Base-by-base conservation (phyloP, 2,797 vertebrate genomes). In the Lates japonicus region DNA sequence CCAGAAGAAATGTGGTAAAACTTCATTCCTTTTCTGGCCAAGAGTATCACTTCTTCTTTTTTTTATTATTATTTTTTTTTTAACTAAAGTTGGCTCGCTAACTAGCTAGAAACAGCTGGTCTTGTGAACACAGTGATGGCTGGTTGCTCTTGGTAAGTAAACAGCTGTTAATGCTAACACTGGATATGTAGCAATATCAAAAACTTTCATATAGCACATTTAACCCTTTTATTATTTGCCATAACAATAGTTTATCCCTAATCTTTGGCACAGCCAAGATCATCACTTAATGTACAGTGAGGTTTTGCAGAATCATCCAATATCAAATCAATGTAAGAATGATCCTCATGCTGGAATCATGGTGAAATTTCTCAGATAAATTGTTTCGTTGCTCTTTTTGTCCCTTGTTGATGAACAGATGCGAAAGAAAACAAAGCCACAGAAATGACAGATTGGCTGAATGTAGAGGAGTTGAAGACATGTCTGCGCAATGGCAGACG, bases 231-330 rank as follows among this genome's bases (percentile, higher is more conserved):
- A 29, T 29, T 29, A 37, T 46, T 46, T 46, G 16, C 17, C 44
- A 46, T 46, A 46, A 19, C 44, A 46, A 19, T 17, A 19, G 7
- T 19, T 51, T 51, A 11, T 51, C 9, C n/a, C 19, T 2, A n/a
- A 51, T n/a, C 44, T 6, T 59, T 54, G 48, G 10, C 74, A 63
- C 69, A 42, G 11, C 57, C n/a, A n/a, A 12, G 0, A n/a, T 11
- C 9, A 1, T 49, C 20, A 20, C 20, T 39, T 19, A 60, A 13
- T 7, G 37, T 22, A 60, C 37, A 39, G 11, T n/a, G 7, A n/a
- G 35, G 49, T 68, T 77, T 78, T 12, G 17, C 1, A 70, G 57
- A 77, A 70, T 55, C 9, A 51, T n/a, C 41, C 41, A 51, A 22
- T 51, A 51, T 51, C 10, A 51, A 22, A 22, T 4, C n/a, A 51